Evolutionary conservation across 2,113 vertebrate species (phyloP).

Genomic region (Malurus elegans): DNA sequence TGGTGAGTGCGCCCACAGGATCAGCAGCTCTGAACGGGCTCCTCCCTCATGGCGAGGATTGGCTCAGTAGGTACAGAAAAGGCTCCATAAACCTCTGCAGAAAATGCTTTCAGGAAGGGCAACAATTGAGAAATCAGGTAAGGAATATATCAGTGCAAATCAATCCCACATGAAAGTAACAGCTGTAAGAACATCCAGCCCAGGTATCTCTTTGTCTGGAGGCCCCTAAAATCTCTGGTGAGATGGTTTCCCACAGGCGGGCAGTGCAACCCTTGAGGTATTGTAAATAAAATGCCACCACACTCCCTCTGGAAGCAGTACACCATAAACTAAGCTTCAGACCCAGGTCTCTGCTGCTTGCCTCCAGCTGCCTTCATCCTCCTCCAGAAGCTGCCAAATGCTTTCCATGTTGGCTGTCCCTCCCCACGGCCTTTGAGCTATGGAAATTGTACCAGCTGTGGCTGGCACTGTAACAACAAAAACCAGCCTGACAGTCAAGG

Average conservation of each 20-base stretch:
- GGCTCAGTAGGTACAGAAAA: fast-evolving
- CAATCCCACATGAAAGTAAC: background rate
- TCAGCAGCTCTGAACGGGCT: background rate
- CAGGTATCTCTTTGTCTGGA: background rate
- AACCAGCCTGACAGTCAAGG: background rate
- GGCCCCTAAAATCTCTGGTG: background rate
- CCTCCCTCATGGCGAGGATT: background rate
- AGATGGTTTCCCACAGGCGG: background rate
- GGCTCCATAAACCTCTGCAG: background rate
- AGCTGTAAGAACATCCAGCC: background rate
- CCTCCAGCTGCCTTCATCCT: background rate
- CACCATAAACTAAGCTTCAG: background rate
- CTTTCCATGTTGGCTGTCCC: fast-evolving
- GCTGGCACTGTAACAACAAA: background rate
- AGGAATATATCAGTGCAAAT: background rate
- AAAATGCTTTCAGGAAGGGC: background rate
- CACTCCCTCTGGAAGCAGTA: background rate
- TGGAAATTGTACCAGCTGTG: background rate
- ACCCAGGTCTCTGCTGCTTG: background rate
- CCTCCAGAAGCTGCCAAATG: fast-evolving
- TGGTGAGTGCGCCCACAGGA: fast-evolving
- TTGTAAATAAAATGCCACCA: background rate
- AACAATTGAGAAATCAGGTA: background rate
- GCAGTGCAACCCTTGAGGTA: background rate
- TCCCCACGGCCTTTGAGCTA: background rate